Base-by-base conservation (phyloP, 2,888 invertebrate species). In the Abscondita cerata region DNA sequence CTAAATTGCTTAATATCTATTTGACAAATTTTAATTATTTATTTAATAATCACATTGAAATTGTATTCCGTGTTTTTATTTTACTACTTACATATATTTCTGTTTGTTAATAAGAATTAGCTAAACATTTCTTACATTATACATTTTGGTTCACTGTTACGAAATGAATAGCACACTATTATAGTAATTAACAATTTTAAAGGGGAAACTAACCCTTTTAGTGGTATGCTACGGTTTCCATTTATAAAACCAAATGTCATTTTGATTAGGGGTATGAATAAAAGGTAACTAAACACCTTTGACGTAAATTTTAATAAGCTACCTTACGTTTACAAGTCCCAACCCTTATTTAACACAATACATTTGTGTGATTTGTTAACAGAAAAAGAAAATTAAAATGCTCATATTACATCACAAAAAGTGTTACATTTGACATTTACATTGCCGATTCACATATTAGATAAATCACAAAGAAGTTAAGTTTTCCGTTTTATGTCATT, bases 221-320 rank as follows among this genome's bases (percentile, higher is more conserved):
- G 48, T 53, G 38, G 25, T 58, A 47, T 48, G 46, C 46, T 38
- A n/a, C 18, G 16, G 44, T 46, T 48, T 36, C 25, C 38, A 50
- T 15, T 44, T 48, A 34, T 57, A 46, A 31, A 48, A 40, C 33
- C 12, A 54, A 40, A 53, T 50, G 51, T 46, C 63, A 59, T 47
- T 47, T 34, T 44, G 59, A 59, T 63, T 55, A 59, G 54, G 59
- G 47, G 33, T 59, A 62, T 58, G 53, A 58, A 62, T 57, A 62
- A 62, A 58, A 62, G 58, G 62, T 62, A 62, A 62, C 57, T 57
- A 50, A 59, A 62, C 58, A 59, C 59, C 52, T 55, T 25, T 59
- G 38, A 20, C 51, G 59, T 63, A 59, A 63, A 63, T 63, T 59
- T 63, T 59, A 63, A 63, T 59, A 55, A 63, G 63, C 36, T 59